These are phyloP conservation scores for Epinotia demarniana DNA, from an alignment of 2,888 invertebrate species.

Conservation along the genomic window DNA sequence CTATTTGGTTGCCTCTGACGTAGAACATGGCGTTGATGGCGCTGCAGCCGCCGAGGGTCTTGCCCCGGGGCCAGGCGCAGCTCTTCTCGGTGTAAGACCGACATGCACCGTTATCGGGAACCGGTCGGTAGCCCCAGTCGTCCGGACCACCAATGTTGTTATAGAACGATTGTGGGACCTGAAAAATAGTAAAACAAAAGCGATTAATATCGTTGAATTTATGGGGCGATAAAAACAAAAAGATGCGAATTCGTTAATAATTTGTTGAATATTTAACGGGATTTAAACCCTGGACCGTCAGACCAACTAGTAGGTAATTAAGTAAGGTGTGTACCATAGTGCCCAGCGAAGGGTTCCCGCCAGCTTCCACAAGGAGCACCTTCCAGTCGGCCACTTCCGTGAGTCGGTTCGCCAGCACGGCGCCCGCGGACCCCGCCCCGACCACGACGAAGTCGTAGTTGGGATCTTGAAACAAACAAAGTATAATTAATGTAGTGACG, in stretches of 20 bases:
- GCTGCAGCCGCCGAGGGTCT: slow-evolving; percentile 85
- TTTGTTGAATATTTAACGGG: no score
- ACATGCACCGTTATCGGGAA: slow-evolving; percentile 73
- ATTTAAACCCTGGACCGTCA: no score
- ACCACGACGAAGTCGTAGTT: slow-evolving; percentile 86
- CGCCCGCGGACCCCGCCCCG: slow-evolving; percentile 87
- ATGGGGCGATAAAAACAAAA: no score
- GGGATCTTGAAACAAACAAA: slow-evolving; percentile 55
- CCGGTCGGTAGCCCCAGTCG: slow-evolving; percentile 85
- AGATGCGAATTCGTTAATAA: no score
- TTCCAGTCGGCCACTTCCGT: slow-evolving; percentile 85
- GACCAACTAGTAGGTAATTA: no score
- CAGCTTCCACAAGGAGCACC: slow-evolving; percentile 86
- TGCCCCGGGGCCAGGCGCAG: slow-evolving; percentile 86
- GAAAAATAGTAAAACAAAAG: slow-evolving; percentile 47
- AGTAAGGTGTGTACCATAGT: slow-evolving; percentile 68
- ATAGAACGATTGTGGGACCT: slow-evolving; percentile 63
- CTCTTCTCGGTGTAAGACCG: slow-evolving; percentile 67
- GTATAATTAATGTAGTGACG: no score
- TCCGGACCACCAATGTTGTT: slow-evolving; percentile 58
- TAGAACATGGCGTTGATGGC: slow-evolving; percentile 85
- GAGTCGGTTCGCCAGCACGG: slow-evolving; percentile 86
- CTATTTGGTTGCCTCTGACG: slow-evolving; percentile 80
- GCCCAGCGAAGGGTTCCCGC: slow-evolving; percentile 85
- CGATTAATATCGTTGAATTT: not conserved